These are phyloP conservation scores for Glaucomys volans DNA, from an alignment of 2,113 vertebrate genomes.

Conservation along the genomic window DNA sequence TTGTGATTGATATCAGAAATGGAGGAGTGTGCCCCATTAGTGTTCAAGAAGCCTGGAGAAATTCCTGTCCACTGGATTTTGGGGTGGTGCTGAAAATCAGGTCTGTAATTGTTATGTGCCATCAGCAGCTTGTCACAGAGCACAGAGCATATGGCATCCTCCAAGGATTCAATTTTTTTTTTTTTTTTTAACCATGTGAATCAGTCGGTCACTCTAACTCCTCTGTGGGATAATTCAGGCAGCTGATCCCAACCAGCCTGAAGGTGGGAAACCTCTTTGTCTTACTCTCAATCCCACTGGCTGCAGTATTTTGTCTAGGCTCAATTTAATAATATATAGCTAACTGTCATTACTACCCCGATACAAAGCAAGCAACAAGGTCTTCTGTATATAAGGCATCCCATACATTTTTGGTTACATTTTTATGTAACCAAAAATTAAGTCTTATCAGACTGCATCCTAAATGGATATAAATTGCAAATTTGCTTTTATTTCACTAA, in stretches of 20 bases:
- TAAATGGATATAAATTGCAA: conserved; percentile 57
- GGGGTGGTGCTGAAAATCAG: conserved; percentile 78
- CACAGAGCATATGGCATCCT: conserved; percentile 86
- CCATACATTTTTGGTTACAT: background rate
- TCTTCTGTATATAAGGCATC: background rate
- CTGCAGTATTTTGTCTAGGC: conserved; percentile 64
- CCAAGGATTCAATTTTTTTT: conserved; percentile 85
- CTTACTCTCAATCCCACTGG: conserved; percentile 75
- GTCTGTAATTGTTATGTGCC: conserved; percentile 78
- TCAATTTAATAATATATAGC: conserved; percentile 69
- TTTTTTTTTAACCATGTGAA: conserved; percentile 80
- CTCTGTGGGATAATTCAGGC: conserved; percentile 84
- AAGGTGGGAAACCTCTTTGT: conserved; percentile 83
- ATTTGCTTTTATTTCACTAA: conserved; percentile 52
- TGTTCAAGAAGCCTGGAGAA: conserved; percentile 79
- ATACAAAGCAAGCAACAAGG: conserved; percentile 55
- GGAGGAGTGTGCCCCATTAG: conserved; percentile 62
- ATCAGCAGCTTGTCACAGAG: conserved; percentile 78
- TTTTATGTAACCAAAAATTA: background rate
- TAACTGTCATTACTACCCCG: conserved; percentile 30
- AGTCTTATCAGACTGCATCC: background rate
- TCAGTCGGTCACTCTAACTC: conserved; percentile 84
- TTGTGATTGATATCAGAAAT: conserved; percentile 77
- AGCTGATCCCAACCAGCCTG: conserved; percentile 86
- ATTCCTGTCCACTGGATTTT: conserved; percentile 82